phyloP scores from a whole-genome alignment of 2,113 vertebrate species.

The Agapornis roseicollis region DNA sequence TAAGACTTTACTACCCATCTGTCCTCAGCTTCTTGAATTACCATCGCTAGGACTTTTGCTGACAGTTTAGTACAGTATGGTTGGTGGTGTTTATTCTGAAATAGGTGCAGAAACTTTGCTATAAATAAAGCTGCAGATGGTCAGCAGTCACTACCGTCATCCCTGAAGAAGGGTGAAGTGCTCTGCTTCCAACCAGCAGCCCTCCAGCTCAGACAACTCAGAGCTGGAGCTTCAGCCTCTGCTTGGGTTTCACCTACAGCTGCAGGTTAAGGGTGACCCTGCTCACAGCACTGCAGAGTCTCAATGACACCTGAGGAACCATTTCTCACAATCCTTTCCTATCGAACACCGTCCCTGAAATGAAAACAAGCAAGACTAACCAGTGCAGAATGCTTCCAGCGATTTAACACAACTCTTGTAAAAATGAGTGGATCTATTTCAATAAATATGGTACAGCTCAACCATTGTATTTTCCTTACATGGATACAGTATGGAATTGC shows the following conservation, averaged over 20 bases:
- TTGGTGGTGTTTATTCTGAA: constrained; percentile 20
- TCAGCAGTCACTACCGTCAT: background rate
- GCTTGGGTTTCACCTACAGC: background rate
- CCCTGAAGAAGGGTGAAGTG: constrained; percentile 18
- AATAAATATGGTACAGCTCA: constrained; percentile 39
- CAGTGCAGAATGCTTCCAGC: constrained; percentile 63
- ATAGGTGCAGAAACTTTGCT: constrained; percentile 43
- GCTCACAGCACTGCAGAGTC: constrained; percentile 40
- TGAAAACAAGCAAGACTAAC: constrained; percentile 67
- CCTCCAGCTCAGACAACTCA: constrained; percentile 8
- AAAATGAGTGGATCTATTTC: constrained; percentile 64
- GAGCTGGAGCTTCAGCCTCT: constrained; percentile 23
- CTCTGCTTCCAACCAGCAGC: constrained; percentile 18
- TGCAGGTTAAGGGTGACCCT: constrained; percentile 35
- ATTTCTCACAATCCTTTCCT: constrained; percentile 38
- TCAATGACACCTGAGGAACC: constrained; percentile 52
- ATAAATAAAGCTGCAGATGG: constrained; percentile 40
- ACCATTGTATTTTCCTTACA: constrained; percentile 41
- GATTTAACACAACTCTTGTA: constrained; percentile 57
- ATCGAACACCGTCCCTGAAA: constrained; percentile 29
- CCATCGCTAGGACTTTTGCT: background rate
- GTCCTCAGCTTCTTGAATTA: constrained; percentile 21
- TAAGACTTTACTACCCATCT: constrained; percentile 52
- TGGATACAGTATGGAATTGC: constrained; percentile 67
- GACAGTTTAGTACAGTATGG: background rate